Evolutionary conservation across 2,797 vertebrate species (phyloP), one percentile per base, ranked within the genome.

Genomic region (Lacerta bilineata): DNA sequence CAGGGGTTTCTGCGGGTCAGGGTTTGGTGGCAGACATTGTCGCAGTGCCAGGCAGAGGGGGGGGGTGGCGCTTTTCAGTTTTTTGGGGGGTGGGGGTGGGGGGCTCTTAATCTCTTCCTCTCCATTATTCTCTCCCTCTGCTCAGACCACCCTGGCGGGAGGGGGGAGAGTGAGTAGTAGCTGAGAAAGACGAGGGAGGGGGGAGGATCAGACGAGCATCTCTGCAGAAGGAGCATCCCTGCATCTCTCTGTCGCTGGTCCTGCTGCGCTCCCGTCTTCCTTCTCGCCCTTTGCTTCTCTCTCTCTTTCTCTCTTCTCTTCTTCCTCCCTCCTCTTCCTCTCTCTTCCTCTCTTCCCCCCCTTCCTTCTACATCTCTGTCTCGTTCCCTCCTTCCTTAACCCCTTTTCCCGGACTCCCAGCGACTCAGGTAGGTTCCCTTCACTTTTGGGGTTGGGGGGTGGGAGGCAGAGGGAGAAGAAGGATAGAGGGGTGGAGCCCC

Each of bases 151-250:
- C 71, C 39, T 33, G 75, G 23, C 36, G 13, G 25, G 36, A 29
- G 3, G 17, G 29, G 71, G 61, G 43, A 2, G 66, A 6, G 33
- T 8, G 81, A 74, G 55, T 39, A 43, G 84, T 76, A n/a, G 55
- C 33, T 17, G 72, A 74, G 83, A 10, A 10, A 77, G 84, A 13
- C 10, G 41, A 33, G 43, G 41, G 68, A 7, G 74, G 10, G 43
- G 33, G 82, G 10, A 27, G 59, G 36, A 59, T 66, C 87, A 50
- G 83, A 9, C 76, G 29, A 72, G 83, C 83, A 71, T 69, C 81
- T 78, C 87, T 59, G 87, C 87, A 79, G 87, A 84, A 87, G 79
- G 20, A 41, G 72, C 80, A 72, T 20, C 76, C 18, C 82, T 33
- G 87, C 87, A 74, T 64, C 87, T 66, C 83, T 74, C 87, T 18